These are phyloP conservation scores for Pseudomyrmex sp. DNA, from an alignment of 1,140 invertebrate species.

Conservation along the genomic window DNA sequence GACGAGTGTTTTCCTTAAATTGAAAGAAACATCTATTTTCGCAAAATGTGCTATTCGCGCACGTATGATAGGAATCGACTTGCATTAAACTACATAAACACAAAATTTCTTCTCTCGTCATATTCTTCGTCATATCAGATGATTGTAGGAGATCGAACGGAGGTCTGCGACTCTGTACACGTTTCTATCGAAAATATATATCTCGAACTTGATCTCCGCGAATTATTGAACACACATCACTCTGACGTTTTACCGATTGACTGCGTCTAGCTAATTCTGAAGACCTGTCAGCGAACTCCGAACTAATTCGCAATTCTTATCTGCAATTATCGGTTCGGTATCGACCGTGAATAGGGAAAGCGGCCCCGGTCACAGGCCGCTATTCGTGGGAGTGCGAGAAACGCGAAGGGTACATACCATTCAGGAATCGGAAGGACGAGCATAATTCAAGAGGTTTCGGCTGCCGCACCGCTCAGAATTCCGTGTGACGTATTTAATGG, in stretches of 20 bases:
- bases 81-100: background rate
- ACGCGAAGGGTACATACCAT: slow-evolving; percentile 47
- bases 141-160: no score
- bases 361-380: background rate
- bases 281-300: slow-evolving; percentile 12
- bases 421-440: slow-evolving; percentile 45
- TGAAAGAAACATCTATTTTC: slow-evolving; percentile 3
- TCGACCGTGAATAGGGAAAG: slow-evolving; percentile 48
- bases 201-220: background rate
- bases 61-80: background rate
- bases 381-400: background rate
- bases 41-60: background rate
- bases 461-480: slow-evolving; percentile 52
- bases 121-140: background rate
- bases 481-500: slow-evolving; percentile 67
- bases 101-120: background rate
- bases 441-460: slow-evolving; percentile 68
- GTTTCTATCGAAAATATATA: background rate
- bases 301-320: slow-evolving; percentile 39
- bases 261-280: background rate
- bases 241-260: slow-evolving; percentile 1
- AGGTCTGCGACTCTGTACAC: background rate
- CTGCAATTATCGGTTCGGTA: slow-evolving; percentile 42
- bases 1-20: background rate
- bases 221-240: slow-evolving; percentile 21